Percentiles rank a stretch among this genome's conserved stretches.
phyloP scores from a whole-genome alignment of 2,113 vertebrate species.

The Melanerpes aurifrons region DNA sequence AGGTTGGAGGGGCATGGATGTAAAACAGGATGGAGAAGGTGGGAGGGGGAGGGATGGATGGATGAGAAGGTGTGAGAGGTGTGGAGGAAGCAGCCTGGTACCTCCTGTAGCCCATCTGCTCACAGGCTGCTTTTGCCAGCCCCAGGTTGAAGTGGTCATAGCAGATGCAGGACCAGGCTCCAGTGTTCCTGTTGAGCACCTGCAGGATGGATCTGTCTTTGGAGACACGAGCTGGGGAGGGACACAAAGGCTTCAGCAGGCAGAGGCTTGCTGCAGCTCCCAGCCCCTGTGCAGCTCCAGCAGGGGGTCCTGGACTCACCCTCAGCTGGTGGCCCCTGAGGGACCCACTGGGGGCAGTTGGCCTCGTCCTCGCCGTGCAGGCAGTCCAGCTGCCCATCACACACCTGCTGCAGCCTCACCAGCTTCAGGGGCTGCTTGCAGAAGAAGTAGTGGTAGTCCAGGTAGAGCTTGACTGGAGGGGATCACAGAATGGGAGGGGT shows the following conservation, averaged over 20 bases:
- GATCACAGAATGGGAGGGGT: neutral
- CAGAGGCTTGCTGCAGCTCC: fast-evolving
- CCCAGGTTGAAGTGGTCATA: slow-evolving; percentile 76
- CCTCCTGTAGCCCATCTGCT: slow-evolving; percentile 87
- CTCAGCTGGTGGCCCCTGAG: neutral
- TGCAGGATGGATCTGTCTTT: slow-evolving; percentile 81
- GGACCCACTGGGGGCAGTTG: slow-evolving; percentile 73
- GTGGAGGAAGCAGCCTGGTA: slow-evolving; percentile 21
- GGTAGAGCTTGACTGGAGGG: slow-evolving; percentile 78
- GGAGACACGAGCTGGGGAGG: slow-evolving; percentile 71
- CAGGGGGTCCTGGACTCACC: neutral
- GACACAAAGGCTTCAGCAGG: neutral
- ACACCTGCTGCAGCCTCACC: slow-evolving; percentile 76
- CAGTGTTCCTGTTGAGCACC: slow-evolving; percentile 61
- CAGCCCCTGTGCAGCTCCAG: fast-evolving
- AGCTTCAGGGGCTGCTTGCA: slow-evolving; percentile 83
- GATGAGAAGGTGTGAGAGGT: neutral
- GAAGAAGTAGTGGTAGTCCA: slow-evolving; percentile 86
- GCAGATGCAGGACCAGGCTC: slow-evolving; percentile 84
- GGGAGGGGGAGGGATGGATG: no score
- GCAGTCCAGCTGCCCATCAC: slow-evolving; percentile 83
- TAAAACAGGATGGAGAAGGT: no score
- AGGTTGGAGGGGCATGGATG: no score
- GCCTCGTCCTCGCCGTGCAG: slow-evolving; percentile 83
- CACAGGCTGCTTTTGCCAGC: slow-evolving; percentile 82